phyloP scores from a whole-genome alignment of 2,797 vertebrate species.

The Limosa lapponica region DNA sequence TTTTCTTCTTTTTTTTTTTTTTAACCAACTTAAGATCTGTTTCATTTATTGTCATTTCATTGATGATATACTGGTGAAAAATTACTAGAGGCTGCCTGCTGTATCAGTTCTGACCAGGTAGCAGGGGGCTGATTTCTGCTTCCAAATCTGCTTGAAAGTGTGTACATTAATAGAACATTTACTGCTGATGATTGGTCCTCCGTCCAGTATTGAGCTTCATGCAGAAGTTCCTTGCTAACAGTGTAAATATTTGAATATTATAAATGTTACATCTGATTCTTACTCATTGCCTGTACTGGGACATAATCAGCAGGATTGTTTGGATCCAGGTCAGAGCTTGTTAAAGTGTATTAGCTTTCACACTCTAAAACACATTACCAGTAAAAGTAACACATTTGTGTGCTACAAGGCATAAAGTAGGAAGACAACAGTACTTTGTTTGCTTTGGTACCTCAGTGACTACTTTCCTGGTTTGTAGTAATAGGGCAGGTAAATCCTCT shows the following conservation, averaged over 20 bases:
- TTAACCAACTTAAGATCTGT: background rate
- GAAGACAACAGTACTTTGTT: background rate
- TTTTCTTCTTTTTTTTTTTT: background rate
- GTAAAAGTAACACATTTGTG: background rate
- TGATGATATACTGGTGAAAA: background rate
- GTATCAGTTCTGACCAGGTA: background rate
- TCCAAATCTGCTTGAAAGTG: background rate
- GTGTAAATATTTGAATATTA: background rate
- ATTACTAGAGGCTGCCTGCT: background rate
- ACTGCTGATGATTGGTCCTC: background rate
- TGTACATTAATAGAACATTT: background rate
- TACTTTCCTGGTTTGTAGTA: background rate
- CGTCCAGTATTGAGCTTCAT: background rate
- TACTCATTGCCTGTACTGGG: background rate
- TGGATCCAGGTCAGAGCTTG: background rate
- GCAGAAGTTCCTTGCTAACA: background rate
- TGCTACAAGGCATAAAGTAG: background rate
- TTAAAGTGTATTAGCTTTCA: background rate
- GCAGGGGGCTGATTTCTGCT: background rate
- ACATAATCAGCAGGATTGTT: background rate
- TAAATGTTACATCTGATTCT: background rate
- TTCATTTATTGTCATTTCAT: background rate
- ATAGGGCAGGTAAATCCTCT: background rate
- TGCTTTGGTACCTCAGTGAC: background rate
- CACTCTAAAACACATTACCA: background rate